phyloP scores from a whole-genome alignment of 2,113 vertebrate species.

The Leptosomus discolor region DNA sequence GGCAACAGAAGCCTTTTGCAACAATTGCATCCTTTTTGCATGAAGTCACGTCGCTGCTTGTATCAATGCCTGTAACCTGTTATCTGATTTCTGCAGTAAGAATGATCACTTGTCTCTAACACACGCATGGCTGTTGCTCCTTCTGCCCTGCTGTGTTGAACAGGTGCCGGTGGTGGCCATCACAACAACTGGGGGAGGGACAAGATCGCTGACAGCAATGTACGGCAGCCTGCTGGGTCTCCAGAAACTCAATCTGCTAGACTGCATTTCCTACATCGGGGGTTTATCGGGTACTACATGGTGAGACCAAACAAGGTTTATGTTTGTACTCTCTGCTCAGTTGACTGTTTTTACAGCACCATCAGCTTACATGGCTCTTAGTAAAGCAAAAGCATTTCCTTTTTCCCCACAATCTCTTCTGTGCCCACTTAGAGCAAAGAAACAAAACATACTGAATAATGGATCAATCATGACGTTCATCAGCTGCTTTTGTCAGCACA shows the following conservation, averaged over 20 bases:
- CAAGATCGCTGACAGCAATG: slow-evolving; percentile 80
- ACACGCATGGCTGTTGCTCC: rapidly evolving
- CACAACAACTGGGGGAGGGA: slow-evolving; percentile 84
- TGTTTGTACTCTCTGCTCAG: background rate
- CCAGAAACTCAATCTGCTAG: slow-evolving; percentile 81
- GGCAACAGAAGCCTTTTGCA: background rate
- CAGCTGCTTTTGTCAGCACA: background rate
- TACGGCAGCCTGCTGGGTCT: slow-evolving; percentile 82
- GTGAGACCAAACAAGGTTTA: slow-evolving; percentile 65
- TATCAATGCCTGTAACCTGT: background rate
- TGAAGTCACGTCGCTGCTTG: background rate
- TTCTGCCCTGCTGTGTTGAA: background rate
- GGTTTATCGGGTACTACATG: slow-evolving; percentile 89
- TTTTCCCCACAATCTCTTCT: background rate
- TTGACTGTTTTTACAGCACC: background rate
- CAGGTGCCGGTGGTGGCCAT: slow-evolving; percentile 86
- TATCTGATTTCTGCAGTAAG: background rate
- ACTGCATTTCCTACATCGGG: slow-evolving; percentile 81
- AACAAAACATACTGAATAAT: background rate
- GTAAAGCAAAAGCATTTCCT: background rate
- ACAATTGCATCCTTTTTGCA: background rate
- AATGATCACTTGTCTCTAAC: background rate
- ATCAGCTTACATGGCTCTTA: background rate
- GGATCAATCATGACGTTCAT: background rate
- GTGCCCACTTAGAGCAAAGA: background rate